A percentile compares a stretch with the other conserved stretches of the same genome.
Evolutionary conservation across 2,113 vertebrate genomes (phyloP).

Genomic region (Rallus limicola): DNA sequence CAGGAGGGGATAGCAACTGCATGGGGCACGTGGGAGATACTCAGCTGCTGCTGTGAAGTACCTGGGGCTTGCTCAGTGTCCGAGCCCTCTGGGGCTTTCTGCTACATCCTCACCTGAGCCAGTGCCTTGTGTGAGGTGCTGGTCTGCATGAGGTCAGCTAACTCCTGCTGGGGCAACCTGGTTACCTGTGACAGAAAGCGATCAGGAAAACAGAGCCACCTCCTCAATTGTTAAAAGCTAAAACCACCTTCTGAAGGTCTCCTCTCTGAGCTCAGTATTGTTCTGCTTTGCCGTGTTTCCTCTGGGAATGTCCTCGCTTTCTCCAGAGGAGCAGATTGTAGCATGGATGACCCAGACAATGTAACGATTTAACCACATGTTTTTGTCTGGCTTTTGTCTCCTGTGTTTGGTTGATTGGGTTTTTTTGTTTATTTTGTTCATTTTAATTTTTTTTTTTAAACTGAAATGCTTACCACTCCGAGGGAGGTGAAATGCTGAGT

Average conservation of each 20-base stretch:
- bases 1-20: background rate
- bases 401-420: background rate
- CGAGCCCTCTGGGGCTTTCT: accelerated
- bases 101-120: background rate
- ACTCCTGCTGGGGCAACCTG: background rate
- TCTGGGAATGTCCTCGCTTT: background rate
- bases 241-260: background rate
- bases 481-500: background rate
- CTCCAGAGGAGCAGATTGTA: background rate
- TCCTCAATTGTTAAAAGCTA: background rate
- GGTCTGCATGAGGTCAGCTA: background rate
- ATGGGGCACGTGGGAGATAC: background rate
- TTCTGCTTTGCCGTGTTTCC: background rate
- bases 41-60: accelerated
- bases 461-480: background rate
- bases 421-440: background rate
- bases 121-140: background rate
- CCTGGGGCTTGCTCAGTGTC: background rate
- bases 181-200: background rate
- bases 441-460: background rate
- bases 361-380: accelerated
- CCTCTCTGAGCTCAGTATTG: background rate
- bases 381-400: background rate
- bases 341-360: background rate
- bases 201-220: background rate